Base-by-base conservation (phyloP, 1,140 invertebrate genomes). In the Penaeus vannamei region DNA sequence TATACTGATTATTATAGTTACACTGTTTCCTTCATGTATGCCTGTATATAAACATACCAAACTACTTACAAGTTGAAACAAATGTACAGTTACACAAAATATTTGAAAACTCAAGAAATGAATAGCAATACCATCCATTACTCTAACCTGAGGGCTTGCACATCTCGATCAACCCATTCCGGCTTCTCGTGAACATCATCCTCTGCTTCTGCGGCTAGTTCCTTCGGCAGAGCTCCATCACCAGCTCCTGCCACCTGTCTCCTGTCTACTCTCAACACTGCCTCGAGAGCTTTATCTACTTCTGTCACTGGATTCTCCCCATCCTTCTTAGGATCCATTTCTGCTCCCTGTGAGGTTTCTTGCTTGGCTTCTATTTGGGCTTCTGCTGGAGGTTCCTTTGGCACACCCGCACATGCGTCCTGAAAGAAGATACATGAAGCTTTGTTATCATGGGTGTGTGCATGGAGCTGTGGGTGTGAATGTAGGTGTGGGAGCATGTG, bases 111-210 rank as follows among this genome's bases (percentile, higher is more conserved):
- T 1, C 7, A 10, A 5, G 22, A 23, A 82, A 26, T 0, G 10
- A 46, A 46, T 53, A 46, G 53, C 46, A n/a, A 20, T 29, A 32
- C 26, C 10, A 53, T 17, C 53, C 10, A 17, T 17, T 10, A 2
- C 10, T 14, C 79, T 88, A 59, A 90, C 90, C 90, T 89, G 26
- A 91, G 76, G 20, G 90, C 90, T 23, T 91, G 79, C 22, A 91
- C 87, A 81, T 91, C 90, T 10, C 90, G 62, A 46, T 90, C 84
- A 60, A 91, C 83, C 90, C 90, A 91, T 32, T 91, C 88, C 23
- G 72, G 88, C 42, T 91, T 91, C 62, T 91, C 90, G 36, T 91
- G 90, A 42, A 91, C 85, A n/a, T 91, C 90, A 20, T 66, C 64
- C 62, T 91, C 90, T 53, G 90, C 90, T 53, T 91, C 90, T 22